Evolutionary conservation across 2,888 invertebrate genomes (phyloP), one percentile per base, ranked within the genome.

Genomic region (Aromia moschata): DNA sequence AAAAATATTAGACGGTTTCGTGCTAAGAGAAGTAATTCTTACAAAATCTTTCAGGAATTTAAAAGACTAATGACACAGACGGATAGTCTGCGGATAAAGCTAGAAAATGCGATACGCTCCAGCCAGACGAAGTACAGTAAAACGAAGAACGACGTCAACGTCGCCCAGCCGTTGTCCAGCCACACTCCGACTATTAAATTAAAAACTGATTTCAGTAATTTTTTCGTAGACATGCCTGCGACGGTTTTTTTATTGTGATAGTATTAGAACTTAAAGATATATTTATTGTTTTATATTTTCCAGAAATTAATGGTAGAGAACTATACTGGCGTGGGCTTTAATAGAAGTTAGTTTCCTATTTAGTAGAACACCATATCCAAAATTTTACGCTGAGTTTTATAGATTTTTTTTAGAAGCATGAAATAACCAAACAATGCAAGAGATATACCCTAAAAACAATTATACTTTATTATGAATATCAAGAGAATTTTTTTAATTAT

Each of bases 171-270:
- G 31, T 56, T 74, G 43, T 69, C 77, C 45, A 76, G 73, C 62
- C 83, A 83, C 72, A 81, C 83, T 59, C 93, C 93, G 58, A 90
- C 93, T 49, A 96, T 96, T 76, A 93, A 94, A 80, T 85, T 96
- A 68, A 96, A 94, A 84, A 96, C 95, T 1, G 94, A 96, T 82
- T 97, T 96, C 80, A 94, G 94, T 74, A 95, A 96, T 82, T 97
- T n/a, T 96, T 76, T 88, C 89, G 74, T 90, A 86, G 11, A 11
- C n/a, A 82, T 33, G 33, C n/a, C n/a, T 7, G 4, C 4, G 7
- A 5, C 25, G 7, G 25, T 25, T 25, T 3, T 25, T 25, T 25
- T 25, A 25, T 25, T 25, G 25, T 25, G 25, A 25, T 25, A 25
- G 25, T 25, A n/a, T 25, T 7, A 25, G 25, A 25, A 25, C 7